phyloP scores from a whole-genome alignment of 2,888 invertebrate genomes.

The Stenoptilia bipunctidactyla region DNA sequence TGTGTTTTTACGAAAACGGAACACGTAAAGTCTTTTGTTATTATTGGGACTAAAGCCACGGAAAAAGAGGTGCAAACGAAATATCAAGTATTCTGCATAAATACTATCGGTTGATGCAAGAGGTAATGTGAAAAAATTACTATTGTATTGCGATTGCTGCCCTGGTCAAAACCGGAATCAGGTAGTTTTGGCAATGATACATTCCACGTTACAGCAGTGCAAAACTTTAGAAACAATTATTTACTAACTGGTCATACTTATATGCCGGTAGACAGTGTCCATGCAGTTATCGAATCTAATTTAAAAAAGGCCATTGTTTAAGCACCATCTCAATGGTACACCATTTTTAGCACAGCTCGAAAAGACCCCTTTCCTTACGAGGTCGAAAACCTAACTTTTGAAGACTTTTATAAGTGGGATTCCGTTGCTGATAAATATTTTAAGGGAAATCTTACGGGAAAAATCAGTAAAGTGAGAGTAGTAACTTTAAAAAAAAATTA shows the following conservation, averaged over 20 bases:
- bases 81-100: constrained; percentile 12
- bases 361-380: too few relatives aligned
- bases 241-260: constrained; percentile 25
- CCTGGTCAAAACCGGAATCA: constrained; percentile 14
- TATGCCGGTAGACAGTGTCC: constrained; percentile 28
- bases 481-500: constrained; percentile 5
- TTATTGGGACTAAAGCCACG: constrained; percentile 16
- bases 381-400: too few relatives aligned
- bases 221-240: constrained; percentile 17
- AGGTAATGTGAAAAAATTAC: constrained; percentile 9
- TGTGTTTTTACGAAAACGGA: constrained; percentile 15
- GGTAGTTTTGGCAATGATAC: constrained; percentile 8
- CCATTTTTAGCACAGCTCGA: too few relatives aligned
- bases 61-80: constrained; percentile 18
- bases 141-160: constrained; percentile 12
- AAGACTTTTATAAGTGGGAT: too few relatives aligned
- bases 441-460: constrained; percentile 8
- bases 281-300: constrained; percentile 22
- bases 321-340: constrained; percentile 14
- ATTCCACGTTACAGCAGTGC: constrained; percentile 9
- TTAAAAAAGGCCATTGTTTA: constrained; percentile 19
- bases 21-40: constrained; percentile 16
- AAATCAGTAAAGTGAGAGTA: constrained; percentile 8
- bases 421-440: constrained; percentile 6
- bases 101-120: constrained; percentile 15